Percentiles rank a stretch among this genome's conserved stretches.
Conservation (phyloP, 2,888 invertebrate species). For the Pheosia tremula region DNA sequence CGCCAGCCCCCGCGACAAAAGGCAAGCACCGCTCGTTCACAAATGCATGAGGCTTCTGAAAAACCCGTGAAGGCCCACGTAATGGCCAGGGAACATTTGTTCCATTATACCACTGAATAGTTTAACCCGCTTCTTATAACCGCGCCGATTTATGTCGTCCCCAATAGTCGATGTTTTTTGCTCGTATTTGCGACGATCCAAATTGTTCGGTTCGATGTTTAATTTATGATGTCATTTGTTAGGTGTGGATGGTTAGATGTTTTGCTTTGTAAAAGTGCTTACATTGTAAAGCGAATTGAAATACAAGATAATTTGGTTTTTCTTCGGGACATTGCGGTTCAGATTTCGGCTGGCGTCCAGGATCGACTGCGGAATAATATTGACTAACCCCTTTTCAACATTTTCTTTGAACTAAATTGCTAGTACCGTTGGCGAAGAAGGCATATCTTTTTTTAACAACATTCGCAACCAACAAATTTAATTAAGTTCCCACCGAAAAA, state of each 20-base stretch:
- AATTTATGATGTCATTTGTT: slow-evolving; percentile 75
- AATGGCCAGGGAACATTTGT: slow-evolving; percentile 76
- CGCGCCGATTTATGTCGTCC: slow-evolving; percentile 45
- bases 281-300: not conserved
- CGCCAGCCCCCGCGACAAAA: slow-evolving; percentile 55
- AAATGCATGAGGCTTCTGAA: slow-evolving; percentile 68
- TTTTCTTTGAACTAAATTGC: not conserved
- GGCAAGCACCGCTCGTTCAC: slow-evolving; percentile 62
- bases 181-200: slow-evolving; percentile 46
- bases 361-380: too few relatives aligned
- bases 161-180: slow-evolving; percentile 38
- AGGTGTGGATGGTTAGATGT: slow-evolving; percentile 38
- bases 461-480: not conserved
- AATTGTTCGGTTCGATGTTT: slow-evolving; percentile 64
- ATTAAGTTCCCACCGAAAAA: slow-evolving; percentile 3
- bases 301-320: not conserved
- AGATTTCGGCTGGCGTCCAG: too few relatives aligned
- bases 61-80: slow-evolving; percentile 74
- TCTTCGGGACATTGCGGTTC: too few relatives aligned
- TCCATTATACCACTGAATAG: slow-evolving; percentile 67
- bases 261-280: slow-evolving; percentile 1
- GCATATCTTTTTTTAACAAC: not conserved
- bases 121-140: slow-evolving; percentile 47
- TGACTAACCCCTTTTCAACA: too few relatives aligned
- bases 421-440: not conserved